Base-by-base conservation (phyloP, 1,140 invertebrate species). In the Littorina saxatilis region DNA sequence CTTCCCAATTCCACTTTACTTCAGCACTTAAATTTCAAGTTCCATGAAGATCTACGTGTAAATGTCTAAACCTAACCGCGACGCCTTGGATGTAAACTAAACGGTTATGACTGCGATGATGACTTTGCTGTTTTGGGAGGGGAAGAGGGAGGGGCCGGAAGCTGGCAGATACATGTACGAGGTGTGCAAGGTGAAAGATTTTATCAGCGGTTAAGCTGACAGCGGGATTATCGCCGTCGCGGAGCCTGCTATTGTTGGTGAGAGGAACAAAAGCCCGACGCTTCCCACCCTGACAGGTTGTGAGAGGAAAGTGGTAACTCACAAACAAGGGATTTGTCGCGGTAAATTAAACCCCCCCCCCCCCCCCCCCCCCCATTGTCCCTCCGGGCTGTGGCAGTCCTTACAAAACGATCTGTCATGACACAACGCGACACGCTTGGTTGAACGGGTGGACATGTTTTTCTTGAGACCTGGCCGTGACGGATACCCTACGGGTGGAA, bases 181-280 rank as follows among this genome's bases (percentile, higher is more conserved):
- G 58, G 58, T 61, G 58, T 61, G 58, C 27, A 61, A 61, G 58
- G 58, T 61, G 9, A 61, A 61, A 47, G 58, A 61, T 61, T 61
- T 61, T 61, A 61, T 61, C 58, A 9, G n/a, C 20, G 7, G 7
- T 7, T 11, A 61, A 61, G 58, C 27, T 61, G 58, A 61, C 58
- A 61, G 58, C 58, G 7, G 58, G 58, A 23, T 61, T 61, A 61
- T 61, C n/a, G 58, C 58, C n/a, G 58, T 61, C 58, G n/a, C 58
- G n/a, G 58, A 23, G 58, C 58, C 27, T 29, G 7, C 5, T 29
- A 61, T 61, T 61, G 58, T 61, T 23, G 58, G 58, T 61, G 58
- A 13, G 5, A 23, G 58, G 58, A 23, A 23, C 20, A 61, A 61
- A 61, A 23, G 7, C 58, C 9, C 5, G 58, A 61, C 58, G 23